Evolutionary conservation across 2,797 vertebrate genomes (phyloP).

Genomic region (Myotis planiceps): DNA sequence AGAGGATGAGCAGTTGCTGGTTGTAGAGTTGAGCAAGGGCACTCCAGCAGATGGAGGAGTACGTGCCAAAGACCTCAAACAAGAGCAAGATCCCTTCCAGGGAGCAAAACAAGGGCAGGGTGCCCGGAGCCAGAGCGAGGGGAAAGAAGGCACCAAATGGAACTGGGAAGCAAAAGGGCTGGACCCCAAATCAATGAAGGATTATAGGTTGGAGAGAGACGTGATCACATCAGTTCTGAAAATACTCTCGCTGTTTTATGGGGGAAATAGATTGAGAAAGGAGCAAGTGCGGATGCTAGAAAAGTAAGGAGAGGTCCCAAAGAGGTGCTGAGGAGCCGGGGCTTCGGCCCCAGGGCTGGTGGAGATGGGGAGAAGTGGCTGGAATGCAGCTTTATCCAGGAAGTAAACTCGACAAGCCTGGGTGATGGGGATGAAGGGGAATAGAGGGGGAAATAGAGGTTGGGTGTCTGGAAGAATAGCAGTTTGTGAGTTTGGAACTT

Average conservation of each 20-base stretch:
- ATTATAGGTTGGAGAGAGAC: neutral
- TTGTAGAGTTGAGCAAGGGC: neutral
- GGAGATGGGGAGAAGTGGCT: neutral
- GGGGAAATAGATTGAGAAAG: neutral
- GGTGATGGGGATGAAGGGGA: too few relatives aligned
- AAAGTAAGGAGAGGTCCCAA: neutral
- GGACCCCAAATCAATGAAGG: neutral
- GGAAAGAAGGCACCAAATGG: neutral
- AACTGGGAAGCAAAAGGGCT: neutral
- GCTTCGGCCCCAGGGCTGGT: rapidly evolving
- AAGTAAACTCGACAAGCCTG: neutral
- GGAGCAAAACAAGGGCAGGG: neutral
- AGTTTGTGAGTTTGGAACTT: neutral
- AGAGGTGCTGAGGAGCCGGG: neutral
- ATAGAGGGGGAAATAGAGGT: neutral
- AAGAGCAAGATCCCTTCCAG: neutral
- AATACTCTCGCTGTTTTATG: neutral
- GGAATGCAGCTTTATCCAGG: neutral
- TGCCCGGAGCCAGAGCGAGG: neutral
- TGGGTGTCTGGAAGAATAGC: neutral
- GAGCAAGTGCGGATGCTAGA: neutral
- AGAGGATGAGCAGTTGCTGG: neutral
- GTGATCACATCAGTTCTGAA: slow-evolving; percentile 14
- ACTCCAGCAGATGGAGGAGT: neutral
- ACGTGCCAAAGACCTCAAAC: neutral